A percentile compares a stretch with the other conserved stretches of the same genome.
phyloP scores from a whole-genome alignment of 2,797 vertebrate genomes.

The Pipistrellus kuhlii region DNA sequence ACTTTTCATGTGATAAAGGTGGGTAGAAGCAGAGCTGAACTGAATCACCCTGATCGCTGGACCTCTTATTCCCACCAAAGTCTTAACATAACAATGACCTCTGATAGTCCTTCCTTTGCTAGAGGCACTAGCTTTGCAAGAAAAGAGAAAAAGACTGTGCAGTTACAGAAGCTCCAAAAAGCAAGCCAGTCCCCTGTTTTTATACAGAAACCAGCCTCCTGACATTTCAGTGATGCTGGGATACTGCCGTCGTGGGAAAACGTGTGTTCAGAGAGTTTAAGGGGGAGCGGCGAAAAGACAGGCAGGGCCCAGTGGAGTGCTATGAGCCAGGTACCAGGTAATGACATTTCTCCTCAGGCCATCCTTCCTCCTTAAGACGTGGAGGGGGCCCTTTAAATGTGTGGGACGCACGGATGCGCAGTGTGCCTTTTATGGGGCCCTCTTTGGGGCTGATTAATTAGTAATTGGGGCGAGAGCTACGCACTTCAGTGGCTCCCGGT shows the following conservation, averaged over 20 bases:
- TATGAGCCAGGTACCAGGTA: background rate
- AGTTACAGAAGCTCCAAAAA: constrained; percentile 49
- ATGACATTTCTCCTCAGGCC: constrained; percentile 40
- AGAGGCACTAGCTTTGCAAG: background rate
- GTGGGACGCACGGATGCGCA: constrained; percentile 73
- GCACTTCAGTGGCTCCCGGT: constrained; percentile 87
- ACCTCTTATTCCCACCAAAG: constrained; percentile 16
- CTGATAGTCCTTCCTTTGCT: background rate
- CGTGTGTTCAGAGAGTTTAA: constrained; percentile 50
- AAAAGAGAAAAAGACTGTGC: constrained; percentile 47
- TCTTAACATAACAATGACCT: constrained; percentile 51
- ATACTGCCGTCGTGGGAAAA: constrained; percentile 62
- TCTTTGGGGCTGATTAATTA: constrained; percentile 90
- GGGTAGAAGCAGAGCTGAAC: constrained; percentile 21
- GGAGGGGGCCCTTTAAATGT: constrained; percentile 76
- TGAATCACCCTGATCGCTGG: constrained; percentile 56
- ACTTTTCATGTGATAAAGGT: constrained; percentile 51
- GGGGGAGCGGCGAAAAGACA: background rate
- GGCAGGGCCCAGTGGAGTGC: background rate
- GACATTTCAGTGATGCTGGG: constrained; percentile 68
- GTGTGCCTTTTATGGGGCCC: constrained; percentile 81
- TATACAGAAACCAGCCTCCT: constrained; percentile 59
- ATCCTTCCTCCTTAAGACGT: constrained; percentile 68
- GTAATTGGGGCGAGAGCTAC: constrained; percentile 85
- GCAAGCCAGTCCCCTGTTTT: constrained; percentile 50